Conservation (phyloP, 2,113 vertebrate species). For the Podarcis raffonei region DNA sequence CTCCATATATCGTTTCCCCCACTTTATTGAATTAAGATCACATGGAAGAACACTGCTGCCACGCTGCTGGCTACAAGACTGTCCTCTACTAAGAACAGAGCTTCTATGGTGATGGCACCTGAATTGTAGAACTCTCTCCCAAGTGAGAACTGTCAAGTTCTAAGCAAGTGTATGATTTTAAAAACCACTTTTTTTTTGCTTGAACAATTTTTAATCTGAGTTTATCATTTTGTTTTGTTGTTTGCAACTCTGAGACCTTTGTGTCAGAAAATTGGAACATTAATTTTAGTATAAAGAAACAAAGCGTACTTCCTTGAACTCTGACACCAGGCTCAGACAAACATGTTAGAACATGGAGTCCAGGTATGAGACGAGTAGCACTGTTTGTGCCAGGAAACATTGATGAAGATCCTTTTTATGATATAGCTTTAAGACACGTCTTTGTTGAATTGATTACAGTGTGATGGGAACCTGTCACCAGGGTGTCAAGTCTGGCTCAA, state of each 20-base stretch:
- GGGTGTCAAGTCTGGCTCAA: conserved; percentile 8
- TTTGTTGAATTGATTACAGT: neutral
- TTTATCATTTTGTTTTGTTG: neutral
- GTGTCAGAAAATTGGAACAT: neutral
- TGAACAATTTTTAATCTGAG: neutral
- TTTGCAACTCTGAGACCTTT: neutral
- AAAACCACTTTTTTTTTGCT: neutral
- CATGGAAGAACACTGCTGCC: neutral
- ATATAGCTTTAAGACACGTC: neutral
- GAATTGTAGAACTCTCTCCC: neutral
- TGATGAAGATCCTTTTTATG: neutral
- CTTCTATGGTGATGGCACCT: too few species aligned
- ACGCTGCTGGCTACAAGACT: neutral
- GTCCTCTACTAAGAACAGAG: neutral
- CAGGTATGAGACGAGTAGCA: neutral
- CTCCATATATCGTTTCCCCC: neutral
- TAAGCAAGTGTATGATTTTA: neutral
- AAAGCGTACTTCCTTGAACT: neutral
- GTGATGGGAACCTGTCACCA: neutral
- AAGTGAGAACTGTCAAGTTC: neutral
- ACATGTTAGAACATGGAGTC: neutral
- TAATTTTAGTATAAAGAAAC: neutral
- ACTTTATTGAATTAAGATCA: neutral
- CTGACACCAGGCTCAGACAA: neutral
- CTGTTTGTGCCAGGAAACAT: neutral